Evolutionary conservation across 2,888 invertebrate species (phyloP).

Genomic region (Yponomeuta plumbellus): DNA sequence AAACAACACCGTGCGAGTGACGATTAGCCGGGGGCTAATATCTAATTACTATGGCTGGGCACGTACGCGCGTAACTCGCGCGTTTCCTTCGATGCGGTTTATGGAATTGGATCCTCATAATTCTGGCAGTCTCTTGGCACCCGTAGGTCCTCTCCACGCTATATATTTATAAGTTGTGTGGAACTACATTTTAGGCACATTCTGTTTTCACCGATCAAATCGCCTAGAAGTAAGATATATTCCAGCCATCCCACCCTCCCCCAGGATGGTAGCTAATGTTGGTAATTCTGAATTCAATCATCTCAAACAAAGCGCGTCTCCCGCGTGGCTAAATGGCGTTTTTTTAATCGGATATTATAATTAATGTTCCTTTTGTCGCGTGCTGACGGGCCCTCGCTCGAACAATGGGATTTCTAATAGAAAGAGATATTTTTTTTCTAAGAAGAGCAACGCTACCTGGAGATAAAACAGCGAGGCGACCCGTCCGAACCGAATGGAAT

Average conservation of each 20-base stretch:
- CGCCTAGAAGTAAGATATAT: conserved; percentile 31
- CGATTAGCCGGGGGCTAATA: conserved; percentile 72
- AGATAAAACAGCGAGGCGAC: conserved; percentile 66
- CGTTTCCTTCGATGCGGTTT: conserved; percentile 72
- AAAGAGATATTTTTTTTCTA: conserved; percentile 74
- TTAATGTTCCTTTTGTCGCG: conserved; percentile 77
- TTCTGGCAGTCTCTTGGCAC: conserved; percentile 68
- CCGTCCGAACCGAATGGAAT: conserved; percentile 59
- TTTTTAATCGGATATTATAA: conserved; percentile 78
- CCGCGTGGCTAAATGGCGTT: conserved; percentile 72
- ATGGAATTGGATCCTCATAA: conserved; percentile 75
- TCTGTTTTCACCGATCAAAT: conserved; percentile 35
- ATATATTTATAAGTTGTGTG: conserved; percentile 51
- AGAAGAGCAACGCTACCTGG: conserved; percentile 71
- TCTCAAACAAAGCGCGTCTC: conserved; percentile 71
- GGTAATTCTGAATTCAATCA: conserved; percentile 72
- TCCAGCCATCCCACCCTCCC: conserved; percentile 39
- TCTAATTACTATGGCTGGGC: conserved; percentile 75
- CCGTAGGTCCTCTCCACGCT: conserved; percentile 61
- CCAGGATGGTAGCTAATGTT: conserved; percentile 58
- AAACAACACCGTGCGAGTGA: conserved; percentile 75
- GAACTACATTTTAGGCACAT: conserved; percentile 56
- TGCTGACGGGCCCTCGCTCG: conserved; percentile 74
- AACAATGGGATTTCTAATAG: conserved; percentile 75
- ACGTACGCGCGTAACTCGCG: conserved; percentile 72